Percentiles rank a stretch among this genome's conserved stretches.
These are phyloP conservation scores for Conops quadrifasciatus DNA, from an alignment of 2,888 invertebrate species.

Conservation along the genomic window DNA sequence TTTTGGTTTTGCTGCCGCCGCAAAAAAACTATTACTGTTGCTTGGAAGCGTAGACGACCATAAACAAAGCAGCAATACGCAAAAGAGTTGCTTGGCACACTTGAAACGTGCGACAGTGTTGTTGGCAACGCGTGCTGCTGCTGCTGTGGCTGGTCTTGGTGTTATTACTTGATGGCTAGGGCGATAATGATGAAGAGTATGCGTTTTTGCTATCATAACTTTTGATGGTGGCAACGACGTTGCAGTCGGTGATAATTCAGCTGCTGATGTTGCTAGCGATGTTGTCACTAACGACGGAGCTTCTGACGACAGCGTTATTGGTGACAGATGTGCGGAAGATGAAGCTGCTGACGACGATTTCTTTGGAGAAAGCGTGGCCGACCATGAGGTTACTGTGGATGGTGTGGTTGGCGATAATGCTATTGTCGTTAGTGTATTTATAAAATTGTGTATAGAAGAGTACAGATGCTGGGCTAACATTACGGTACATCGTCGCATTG, in stretches of 20 bases:
- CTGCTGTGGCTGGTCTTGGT: conserved; percentile 33
- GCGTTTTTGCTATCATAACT: conserved; percentile 27
- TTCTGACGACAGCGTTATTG: background rate
- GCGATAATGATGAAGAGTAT: conserved; percentile 12
- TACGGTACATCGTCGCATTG: background rate
- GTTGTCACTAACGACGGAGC: conserved; percentile 27
- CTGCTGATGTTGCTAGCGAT: background rate
- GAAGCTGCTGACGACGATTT: background rate
- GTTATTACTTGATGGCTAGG: background rate
- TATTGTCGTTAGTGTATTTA: conserved; percentile 57
- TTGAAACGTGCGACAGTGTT: conserved; percentile 1
- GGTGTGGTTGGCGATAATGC: conserved; percentile 47
- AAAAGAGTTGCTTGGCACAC: conserved; percentile 41
- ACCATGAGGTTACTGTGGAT: conserved; percentile 34
- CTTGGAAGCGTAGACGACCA: conserved; percentile 47
- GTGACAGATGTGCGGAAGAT: conserved; percentile 17
- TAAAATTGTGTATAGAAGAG: background rate
- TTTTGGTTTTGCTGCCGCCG: conserved; percentile 56
- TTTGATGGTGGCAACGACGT: background rate
- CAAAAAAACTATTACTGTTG: conserved; percentile 44
- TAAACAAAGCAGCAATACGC: conserved; percentile 46
- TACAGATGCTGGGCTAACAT: background rate
- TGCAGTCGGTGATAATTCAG: background rate
- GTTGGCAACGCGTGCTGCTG: conserved; percentile 42
- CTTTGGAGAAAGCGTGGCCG: background rate